phyloP scores from a whole-genome alignment of 2,113 vertebrate species.

The Embiotoca jacksoni region DNA sequence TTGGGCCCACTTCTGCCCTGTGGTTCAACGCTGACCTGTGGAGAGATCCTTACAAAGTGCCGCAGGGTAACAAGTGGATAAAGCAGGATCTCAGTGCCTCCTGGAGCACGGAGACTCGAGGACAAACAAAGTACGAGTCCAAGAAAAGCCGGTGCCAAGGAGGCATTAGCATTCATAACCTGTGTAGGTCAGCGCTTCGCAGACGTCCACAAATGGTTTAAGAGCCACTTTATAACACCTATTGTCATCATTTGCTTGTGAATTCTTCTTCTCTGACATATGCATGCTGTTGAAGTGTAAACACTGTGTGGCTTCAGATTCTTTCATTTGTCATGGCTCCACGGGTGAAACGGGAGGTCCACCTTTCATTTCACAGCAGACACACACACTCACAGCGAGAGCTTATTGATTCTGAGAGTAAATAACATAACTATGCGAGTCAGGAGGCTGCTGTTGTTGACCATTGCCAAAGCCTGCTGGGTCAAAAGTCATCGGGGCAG shows the following conservation, averaged over 20 bases:
- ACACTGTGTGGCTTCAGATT: constrained; percentile 8
- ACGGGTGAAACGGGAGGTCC: constrained; percentile 18
- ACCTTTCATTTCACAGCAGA: constrained; percentile 55
- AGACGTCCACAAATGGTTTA: constrained; percentile 15
- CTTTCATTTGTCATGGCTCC: constrained; percentile 15
- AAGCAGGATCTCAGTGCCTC: constrained; percentile 41
- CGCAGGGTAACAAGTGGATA: constrained; percentile 42
- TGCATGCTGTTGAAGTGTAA: constrained; percentile 6
- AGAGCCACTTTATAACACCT: constrained; percentile 5
- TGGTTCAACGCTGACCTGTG: constrained; percentile 53
- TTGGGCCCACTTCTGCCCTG: constrained; percentile 31
- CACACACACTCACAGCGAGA: constrained; percentile 45
- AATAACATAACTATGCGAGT: constrained; percentile 69
- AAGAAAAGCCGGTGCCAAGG: constrained; percentile 39
- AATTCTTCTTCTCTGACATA: constrained; percentile 3
- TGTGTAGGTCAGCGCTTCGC: constrained; percentile 12
- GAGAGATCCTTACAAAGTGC: constrained; percentile 55
- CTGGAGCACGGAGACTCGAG: constrained; percentile 37
- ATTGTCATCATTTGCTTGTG: neutral
- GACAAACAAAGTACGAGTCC: constrained; percentile 37
- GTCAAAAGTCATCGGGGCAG: constrained; percentile 74
- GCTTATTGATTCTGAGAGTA: constrained; percentile 75
- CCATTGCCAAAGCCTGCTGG: constrained; percentile 72
- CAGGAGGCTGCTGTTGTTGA: constrained; percentile 75
- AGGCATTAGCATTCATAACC: constrained; percentile 52